These are phyloP conservation scores for Nomada ruficornis DNA, from an alignment of 2,888 invertebrate genomes.

Conservation along the genomic window DNA sequence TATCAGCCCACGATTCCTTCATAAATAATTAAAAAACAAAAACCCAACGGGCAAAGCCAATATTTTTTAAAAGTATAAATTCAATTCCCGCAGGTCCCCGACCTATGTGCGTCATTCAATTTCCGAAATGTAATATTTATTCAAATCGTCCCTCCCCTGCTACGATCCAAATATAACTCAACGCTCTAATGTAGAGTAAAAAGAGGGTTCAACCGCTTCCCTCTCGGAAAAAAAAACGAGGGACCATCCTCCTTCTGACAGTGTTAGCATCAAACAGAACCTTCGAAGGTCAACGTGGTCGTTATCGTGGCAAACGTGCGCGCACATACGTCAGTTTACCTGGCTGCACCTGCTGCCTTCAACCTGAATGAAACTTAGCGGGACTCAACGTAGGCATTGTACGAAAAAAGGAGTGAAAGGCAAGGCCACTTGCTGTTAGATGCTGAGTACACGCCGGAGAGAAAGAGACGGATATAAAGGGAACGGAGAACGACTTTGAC, in stretches of 20 bases:
- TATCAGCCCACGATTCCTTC: no score
- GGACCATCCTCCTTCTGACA: not conserved
- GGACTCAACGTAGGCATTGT: conserved; percentile 63
- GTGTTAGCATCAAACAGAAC: conserved; percentile 21
- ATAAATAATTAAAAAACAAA: no score
- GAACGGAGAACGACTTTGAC: conserved; percentile 37
- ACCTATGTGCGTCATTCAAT: not conserved
- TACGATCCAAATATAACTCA: not conserved
- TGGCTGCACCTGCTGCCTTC: conserved; percentile 32
- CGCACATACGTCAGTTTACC: conserved; percentile 12
- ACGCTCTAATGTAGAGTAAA: not conserved
- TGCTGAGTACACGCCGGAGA: conserved; percentile 30
- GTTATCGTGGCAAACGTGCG: conserved; percentile 17
- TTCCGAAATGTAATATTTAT: not conserved
- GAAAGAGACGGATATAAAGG: not conserved
- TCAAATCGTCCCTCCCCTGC: not conserved
- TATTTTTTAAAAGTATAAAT: no score
- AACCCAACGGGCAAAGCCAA: no score
- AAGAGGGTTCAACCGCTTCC: not conserved
- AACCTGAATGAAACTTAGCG: conserved; percentile 66
- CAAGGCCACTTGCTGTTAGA: conserved; percentile 57
- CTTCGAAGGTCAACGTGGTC: conserved; percentile 21
- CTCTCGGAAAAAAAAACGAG: not conserved
- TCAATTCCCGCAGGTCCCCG: no score
- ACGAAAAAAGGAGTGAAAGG: conserved; percentile 64